Evolutionary conservation across 2,888 invertebrate genomes (phyloP), one percentile per base, ranked within the genome.

Genomic region (Conchocele bisecta): DNA sequence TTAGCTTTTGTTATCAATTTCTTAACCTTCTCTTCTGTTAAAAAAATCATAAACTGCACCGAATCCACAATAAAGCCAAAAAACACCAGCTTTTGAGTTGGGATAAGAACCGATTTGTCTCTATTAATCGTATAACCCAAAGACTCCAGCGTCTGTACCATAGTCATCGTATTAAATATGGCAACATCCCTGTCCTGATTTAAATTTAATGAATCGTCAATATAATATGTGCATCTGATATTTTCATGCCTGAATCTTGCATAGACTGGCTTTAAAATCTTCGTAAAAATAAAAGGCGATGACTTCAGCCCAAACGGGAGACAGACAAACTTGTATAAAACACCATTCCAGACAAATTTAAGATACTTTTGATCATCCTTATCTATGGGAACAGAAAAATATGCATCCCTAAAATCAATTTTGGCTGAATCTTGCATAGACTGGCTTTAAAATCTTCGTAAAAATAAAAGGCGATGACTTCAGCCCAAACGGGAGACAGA

Each of bases 161-260:
- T 48, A 20, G 42, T 26, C 11, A 26, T 6, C 24, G 65, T 53
- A 31, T 67, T 53, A 7, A 44, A 13, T 56, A 15, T 35, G 33
- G 59, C 63, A n/a, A 41, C 22, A 5, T n/a, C n/a, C n/a, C n/a
- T 26, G 15, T 28, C 20, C 33, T 58, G 26, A 58, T 74, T 58
- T 59, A 69, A 72, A 54, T 67, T 67, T 2, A 81, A 13, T 28
- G 78, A 81, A 66, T 81, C 75, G 67, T 78, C 72, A 22, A 76
- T 69, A 24, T 73, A 76, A 50, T 70, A 68, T 41, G 37, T 48
- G 50, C 70, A 70, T 28, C 73, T 17, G 15, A 73, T 65, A 11
- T 58, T 64, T 31, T 44, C 22, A 33, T 31, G 33, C 37, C 73
- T 58, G 22, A 70, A 70, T 29, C 33, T 37, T 15, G 64, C 53